A percentile compares a stretch with the other conserved stretches of the same genome.
Evolutionary conservation across 2,888 invertebrate species (phyloP).

Genomic region (Orgyia antiqua): DNA sequence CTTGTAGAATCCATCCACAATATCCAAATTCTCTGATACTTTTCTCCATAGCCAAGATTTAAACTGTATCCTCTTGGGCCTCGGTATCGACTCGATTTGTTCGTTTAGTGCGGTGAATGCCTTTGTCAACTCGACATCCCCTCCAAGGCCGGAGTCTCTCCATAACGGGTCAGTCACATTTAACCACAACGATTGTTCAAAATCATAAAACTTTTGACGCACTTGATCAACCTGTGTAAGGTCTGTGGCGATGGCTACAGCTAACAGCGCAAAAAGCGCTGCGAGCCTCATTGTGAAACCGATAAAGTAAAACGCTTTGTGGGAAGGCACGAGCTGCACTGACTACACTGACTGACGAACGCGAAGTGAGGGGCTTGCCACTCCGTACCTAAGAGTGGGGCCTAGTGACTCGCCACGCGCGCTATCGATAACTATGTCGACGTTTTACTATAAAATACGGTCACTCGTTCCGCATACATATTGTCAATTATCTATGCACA

Average conservation of each 20-base stretch:
- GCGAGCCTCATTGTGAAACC: constrained; percentile 48
- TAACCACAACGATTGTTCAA: constrained; percentile 76
- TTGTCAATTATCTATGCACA: constrained; percentile 9
- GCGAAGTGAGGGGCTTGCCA: constrained; percentile 41
- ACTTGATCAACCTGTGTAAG: constrained; percentile 76
- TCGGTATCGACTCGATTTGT: constrained; percentile 54
- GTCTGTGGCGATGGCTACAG: constrained; percentile 42
- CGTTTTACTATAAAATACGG: constrained; percentile 4
- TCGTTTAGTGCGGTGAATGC: constrained; percentile 78
- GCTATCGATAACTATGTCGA: constrained; percentile 20
- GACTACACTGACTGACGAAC: constrained; percentile 44
- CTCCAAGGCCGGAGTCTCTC: constrained; percentile 53
- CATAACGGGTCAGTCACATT: constrained; percentile 60
- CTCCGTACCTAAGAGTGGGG: constrained; percentile 42
- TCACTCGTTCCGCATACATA: constrained; percentile 3
- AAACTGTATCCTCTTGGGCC: constrained; percentile 39
- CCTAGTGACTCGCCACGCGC: constrained; percentile 40
- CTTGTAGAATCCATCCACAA: constrained; percentile 82
- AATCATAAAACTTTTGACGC: constrained; percentile 75
- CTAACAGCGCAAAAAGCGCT: constrained; percentile 50
- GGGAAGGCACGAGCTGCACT: too few relatives aligned
- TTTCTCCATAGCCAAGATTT: constrained; percentile 81
- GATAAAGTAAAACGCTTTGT: constrained; percentile 33
- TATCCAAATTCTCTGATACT: constrained; percentile 78
- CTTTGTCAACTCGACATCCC: constrained; percentile 78